Evolutionary conservation across 2,113 vertebrate genomes (phyloP), one percentile per base, ranked within the genome.

Genomic region (Corvus cornix): DNA sequence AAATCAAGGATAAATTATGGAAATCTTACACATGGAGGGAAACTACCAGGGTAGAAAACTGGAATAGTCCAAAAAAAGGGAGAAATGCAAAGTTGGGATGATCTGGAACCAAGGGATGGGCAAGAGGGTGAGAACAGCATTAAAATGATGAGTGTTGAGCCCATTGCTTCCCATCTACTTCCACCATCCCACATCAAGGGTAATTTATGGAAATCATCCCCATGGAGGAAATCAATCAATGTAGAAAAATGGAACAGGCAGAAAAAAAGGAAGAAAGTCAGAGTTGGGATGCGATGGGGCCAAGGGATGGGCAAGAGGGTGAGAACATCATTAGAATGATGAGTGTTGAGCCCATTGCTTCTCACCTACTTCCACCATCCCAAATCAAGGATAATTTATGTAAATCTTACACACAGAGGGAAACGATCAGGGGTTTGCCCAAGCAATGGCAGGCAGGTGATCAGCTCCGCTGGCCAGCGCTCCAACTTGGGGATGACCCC

Each of bases 391-490:
- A 39, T 24, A n/a, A 66, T 41, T 76, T 21, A 41, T 31, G 41
- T 75, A 63, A 80, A 55, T 39, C n/a, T 59, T 27, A 35, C 12
- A 28, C 48, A 41, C 22, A 27, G 33, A 51, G 6, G 8, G 51
- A 59, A 89, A 44, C 9, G 44, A 11, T 1, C 31, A 33, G 26
- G 30, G 22, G 8, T 44, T 66, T 44, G 10, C 7, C 51, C 35
- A 43, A 33, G 44, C 37, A 66, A 33, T 6, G 31, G 27, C 44
- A 74, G 27, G 17, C 26, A 51, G 21, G 67, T 19, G 14, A 23
- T 56, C 3, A 5, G 37, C 35, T 69, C 59, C 1, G 1, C 17
- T 7, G 8, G 6, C 16, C 31, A 1, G 22, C 0, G 0, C 19
- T 74, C 41, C 2, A 1, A 10, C 20, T 1, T 5, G 0, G 15